Conservation (phyloP, 2,113 vertebrate species). For the Mesitornis unicolor region DNA sequence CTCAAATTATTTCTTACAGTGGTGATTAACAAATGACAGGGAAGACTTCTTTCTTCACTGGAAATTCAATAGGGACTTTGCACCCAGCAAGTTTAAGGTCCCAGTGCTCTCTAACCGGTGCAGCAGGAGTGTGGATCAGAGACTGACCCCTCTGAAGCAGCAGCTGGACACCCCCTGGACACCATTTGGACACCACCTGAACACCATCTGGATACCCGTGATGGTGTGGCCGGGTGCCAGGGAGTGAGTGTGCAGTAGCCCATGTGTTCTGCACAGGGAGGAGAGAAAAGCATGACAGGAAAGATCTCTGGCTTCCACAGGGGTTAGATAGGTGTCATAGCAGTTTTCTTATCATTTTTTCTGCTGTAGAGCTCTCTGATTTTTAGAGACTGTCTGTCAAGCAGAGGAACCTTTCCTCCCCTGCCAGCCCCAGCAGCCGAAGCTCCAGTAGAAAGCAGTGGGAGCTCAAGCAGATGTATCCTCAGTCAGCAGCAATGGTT, state of each 20-base stretch:
- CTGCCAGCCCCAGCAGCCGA: accelerated
- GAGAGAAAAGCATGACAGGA: not conserved
- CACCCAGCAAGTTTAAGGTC: not conserved
- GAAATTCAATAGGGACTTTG: not conserved
- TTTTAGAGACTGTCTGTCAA: not conserved
- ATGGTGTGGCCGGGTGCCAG: not conserved
- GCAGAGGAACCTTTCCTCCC: not conserved
- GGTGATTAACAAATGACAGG: not conserved
- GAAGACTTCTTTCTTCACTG: not conserved
- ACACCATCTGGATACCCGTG: too few species aligned
- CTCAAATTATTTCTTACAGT: not conserved
- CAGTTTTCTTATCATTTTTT: not conserved
- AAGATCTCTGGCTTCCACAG: not conserved
- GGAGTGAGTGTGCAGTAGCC: not conserved
- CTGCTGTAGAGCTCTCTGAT: not conserved
- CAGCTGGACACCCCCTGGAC: not conserved
- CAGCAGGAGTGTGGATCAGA: not conserved
- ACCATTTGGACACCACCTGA: not conserved
- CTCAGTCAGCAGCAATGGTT: not conserved
- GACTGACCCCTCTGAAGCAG: not conserved
- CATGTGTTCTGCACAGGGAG: accelerated
- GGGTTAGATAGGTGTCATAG: not conserved
- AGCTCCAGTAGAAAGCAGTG: not conserved
- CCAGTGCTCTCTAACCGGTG: accelerated
- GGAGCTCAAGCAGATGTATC: not conserved